These are phyloP conservation scores for Pimephales promelas DNA, from an alignment of 2,113 vertebrate species.

Conservation along the genomic window DNA sequence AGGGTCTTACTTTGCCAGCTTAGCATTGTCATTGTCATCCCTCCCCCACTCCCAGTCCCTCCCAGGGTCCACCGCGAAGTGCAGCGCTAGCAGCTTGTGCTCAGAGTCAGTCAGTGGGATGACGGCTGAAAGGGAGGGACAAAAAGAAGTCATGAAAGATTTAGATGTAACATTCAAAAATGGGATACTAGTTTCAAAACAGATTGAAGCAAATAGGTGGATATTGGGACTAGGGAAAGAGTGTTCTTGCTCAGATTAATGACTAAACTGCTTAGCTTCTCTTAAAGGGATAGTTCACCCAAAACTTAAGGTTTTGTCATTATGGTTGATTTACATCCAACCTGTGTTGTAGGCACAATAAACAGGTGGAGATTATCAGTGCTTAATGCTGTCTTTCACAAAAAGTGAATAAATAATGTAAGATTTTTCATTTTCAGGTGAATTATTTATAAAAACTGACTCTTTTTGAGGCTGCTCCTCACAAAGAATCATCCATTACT, in stretches of 20 bases:
- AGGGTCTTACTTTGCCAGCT: conserved; percentile 89
- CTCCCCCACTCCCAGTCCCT: conserved; percentile 97
- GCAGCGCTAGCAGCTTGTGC: conserved; percentile 96
- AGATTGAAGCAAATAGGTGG: background rate
- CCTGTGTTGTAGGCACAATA: background rate
- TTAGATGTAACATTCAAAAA: conserved; percentile 27
- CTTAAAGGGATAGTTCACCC: background rate
- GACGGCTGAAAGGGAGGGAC: conserved; percentile 79
- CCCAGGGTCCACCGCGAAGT: conserved; percentile 96
- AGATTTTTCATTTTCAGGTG: background rate
- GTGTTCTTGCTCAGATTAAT: background rate
- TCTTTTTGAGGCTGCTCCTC: background rate
- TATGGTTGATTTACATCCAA: background rate
- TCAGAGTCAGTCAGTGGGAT: conserved; percentile 97
- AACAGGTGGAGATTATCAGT: background rate
- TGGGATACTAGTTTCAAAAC: background rate
- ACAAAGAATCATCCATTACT: background rate
- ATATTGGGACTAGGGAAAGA: background rate
- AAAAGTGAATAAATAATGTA: background rate
- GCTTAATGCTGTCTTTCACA: background rate
- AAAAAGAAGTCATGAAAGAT: conserved; percentile 57
- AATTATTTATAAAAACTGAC: background rate
- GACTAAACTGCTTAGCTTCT: background rate
- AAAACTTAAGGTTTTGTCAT: background rate
- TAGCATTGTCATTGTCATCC: conserved; percentile 92